A percentile compares a stretch with the other conserved stretches of the same genome.
phyloP scores from a whole-genome alignment of 2,888 invertebrate species.

The Drosophila ustulata region DNA sequence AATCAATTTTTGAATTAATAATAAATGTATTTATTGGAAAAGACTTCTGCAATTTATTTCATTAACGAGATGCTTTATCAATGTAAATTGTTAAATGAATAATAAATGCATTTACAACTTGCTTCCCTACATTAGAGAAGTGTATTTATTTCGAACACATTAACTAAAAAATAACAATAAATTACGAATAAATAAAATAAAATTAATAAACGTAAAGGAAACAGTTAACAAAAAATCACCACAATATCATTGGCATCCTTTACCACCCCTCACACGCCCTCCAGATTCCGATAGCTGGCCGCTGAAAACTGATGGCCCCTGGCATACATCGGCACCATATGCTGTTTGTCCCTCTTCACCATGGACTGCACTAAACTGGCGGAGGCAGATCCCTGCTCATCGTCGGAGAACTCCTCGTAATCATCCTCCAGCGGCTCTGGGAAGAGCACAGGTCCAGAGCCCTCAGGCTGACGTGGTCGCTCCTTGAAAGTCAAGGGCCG shows the following conservation, averaged over 20 bases:
- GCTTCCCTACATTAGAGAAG: constrained; percentile 9
- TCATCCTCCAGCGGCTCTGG: constrained; percentile 61
- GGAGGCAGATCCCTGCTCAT: constrained; percentile 81
- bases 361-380: constrained; percentile 82
- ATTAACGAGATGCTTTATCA: no score
- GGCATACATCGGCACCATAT: constrained; percentile 83
- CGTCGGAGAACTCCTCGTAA: constrained; percentile 56
- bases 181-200: constrained; percentile 66
- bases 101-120: not conserved
- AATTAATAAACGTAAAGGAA: constrained; percentile 51
- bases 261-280: constrained; percentile 41
- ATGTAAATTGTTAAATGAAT: not conserved
- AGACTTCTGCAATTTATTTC: no score
- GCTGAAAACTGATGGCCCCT: constrained; percentile 54
- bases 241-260: not conserved
- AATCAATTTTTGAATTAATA: no score
- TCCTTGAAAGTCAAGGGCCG: constrained; percentile 17
- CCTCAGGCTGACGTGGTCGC: constrained; percentile 40
- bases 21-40: no score
- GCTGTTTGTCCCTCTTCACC: constrained; percentile 82
- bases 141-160: constrained; percentile 54
- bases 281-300: constrained; percentile 45
- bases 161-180: constrained; percentile 58
- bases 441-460: constrained; percentile 66
- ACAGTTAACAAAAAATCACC: constrained; percentile 39